A percentile compares a stretch with the other conserved stretches of the same genome.
These are phyloP conservation scores for Lamellibrachia satsuma DNA, from an alignment of 2,888 invertebrate species.

Conservation along the genomic window DNA sequence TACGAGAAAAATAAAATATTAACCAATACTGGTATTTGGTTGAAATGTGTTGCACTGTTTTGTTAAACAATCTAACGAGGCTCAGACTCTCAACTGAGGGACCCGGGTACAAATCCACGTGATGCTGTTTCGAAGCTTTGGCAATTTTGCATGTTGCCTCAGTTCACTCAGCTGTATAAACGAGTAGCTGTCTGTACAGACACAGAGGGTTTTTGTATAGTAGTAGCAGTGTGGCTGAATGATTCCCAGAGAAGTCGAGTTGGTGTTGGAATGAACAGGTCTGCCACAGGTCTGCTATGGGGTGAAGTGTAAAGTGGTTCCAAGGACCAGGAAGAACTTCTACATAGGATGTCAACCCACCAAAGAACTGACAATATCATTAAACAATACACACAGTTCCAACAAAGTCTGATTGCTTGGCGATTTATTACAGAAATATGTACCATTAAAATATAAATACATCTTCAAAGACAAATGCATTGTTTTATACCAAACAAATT, in stretches of 20 bases:
- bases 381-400: neutral
- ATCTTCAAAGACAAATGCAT: constrained; percentile 27
- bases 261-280: neutral
- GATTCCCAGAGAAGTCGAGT: too few species aligned
- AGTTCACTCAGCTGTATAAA: too few species aligned
- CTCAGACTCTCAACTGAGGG: too few species aligned
- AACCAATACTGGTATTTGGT: neutral
- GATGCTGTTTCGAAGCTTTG: too few species aligned
- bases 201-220: too few species aligned
- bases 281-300: neutral
- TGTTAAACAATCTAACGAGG: neutral
- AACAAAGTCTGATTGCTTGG: constrained; percentile 25
- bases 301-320: neutral
- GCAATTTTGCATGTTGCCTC: too few species aligned
- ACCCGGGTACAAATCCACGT: too few species aligned
- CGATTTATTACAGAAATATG: constrained; percentile 38
- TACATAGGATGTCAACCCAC: neutral
- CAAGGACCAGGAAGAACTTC: neutral
- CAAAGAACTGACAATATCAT: neutral
- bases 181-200: too few species aligned
- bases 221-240: too few species aligned
- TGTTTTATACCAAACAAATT: neutral
- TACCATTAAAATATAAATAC: constrained; percentile 37
- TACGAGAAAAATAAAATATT: neutral
- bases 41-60: neutral